These are phyloP conservation scores for Cryptocephalus moraei DNA, from an alignment of 2,888 invertebrate genomes.

Conservation along the genomic window DNA sequence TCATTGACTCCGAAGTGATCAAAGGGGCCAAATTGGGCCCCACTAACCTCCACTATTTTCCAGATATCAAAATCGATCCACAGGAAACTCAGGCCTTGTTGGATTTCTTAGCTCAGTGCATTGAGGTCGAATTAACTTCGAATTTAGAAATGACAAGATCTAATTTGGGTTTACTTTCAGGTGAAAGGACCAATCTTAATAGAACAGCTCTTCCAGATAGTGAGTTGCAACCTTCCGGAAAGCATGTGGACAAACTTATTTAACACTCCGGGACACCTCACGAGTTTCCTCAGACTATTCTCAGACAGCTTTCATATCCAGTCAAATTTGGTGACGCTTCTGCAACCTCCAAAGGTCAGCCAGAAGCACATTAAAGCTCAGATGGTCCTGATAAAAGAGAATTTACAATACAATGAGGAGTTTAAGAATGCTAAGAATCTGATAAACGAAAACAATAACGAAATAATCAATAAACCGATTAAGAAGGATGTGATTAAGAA, in stretches of 20 bases:
- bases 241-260: constrained; percentile 70
- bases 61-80: constrained; percentile 71
- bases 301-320: constrained; percentile 93
- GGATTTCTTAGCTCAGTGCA: constrained; percentile 69
- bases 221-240: constrained; percentile 48
- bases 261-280: constrained; percentile 81
- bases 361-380: constrained; percentile 32
- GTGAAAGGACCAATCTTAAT: constrained; percentile 61
- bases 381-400: constrained; percentile 20
- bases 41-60: constrained; percentile 59
- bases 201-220: constrained; percentile 77
- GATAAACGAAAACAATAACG: constrained; percentile 3
- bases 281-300: constrained; percentile 84
- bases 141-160: background rate
- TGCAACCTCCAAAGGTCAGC: constrained; percentile 65
- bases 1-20: constrained; percentile 42
- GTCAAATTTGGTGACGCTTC: constrained; percentile 78
- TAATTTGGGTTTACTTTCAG: constrained; percentile 2
- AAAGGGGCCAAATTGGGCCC: constrained; percentile 42
- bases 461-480: constrained; percentile 5
- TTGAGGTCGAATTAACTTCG: constrained; percentile 41
- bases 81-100: constrained; percentile 72
- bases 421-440: constrained; percentile 26
- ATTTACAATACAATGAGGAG: constrained; percentile 19
- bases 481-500: background rate